Base-by-base conservation (phyloP, 1,140 invertebrate species). In the Hormaphis cornu region DNA sequence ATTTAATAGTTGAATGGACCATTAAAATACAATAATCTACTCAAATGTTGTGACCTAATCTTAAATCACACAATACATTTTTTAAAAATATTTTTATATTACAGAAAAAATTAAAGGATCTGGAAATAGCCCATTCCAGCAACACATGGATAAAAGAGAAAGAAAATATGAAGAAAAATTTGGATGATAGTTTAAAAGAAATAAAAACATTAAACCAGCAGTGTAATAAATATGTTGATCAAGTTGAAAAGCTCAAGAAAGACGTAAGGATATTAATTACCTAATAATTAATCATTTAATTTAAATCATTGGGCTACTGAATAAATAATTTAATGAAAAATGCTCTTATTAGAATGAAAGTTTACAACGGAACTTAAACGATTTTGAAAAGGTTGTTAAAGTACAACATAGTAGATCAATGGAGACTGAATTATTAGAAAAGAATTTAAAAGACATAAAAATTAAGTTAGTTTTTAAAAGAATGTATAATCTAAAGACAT, bases 321-420 rank as follows among this genome's bases (percentile, higher is more conserved):
- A 44, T 18, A 42, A 24, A 20, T 20, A 22, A 14, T 30, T 48
- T 46, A 77, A n/a, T n/a, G n/a, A n/a, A n/a, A n/a, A n/a, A n/a
- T n/a, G n/a, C n/a, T n/a, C n/a, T 72, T 75, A 75, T 8, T 73
- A 91, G 86, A 86, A 88, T 75, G 92, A 95, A 71, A 91, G 91
- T 73, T 77, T 91, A 1, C 83, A 83, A 56, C 83, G 85, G 71
- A 91, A 92, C 79, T 75, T 93, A 10, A 90, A 90, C 74, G 91
- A 95, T 76, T 91, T 89, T 74, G 88, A 92, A 73, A 88, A 87
- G 75, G 87, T 94, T 2, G 85, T 85, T 12, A 91, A 92, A 79
- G 83, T 91, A 1, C 89, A 93, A 76, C 82, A 86, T 70, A 88
- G 84, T 63, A 82, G 90, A n/a, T 86, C 85, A 22, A 84, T 85